phyloP scores from a whole-genome alignment of 1,140 invertebrate genomes.

The Chelonus insularis region DNA sequence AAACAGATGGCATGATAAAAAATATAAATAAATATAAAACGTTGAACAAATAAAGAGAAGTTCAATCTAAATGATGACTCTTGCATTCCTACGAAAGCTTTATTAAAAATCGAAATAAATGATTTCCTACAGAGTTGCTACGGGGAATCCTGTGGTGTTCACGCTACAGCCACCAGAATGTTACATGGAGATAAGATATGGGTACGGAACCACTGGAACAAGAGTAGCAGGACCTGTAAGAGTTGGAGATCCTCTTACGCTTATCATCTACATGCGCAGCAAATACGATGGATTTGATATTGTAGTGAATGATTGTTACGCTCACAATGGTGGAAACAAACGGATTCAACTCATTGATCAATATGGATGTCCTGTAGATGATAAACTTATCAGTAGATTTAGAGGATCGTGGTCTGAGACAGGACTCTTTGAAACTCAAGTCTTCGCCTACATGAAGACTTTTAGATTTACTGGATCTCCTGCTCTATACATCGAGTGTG shows the following conservation, averaged over 20 bases:
- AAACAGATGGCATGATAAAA: no score
- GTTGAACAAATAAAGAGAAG: no score
- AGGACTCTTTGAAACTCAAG: conserved; percentile 89
- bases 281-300: conserved; percentile 95
- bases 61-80: not conserved
- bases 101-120: conserved; percentile 5
- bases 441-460: conserved; percentile 94
- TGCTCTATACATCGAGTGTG: conserved; percentile 91
- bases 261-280: conserved; percentile 93
- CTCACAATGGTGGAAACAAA: conserved; percentile 91
- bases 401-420: conserved; percentile 89
- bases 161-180: conserved; percentile 90
- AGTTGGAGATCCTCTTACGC: conserved; percentile 87
- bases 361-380: conserved; percentile 91
- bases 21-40: no score
- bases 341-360: conserved; percentile 90
- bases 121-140: conserved; percentile 74
- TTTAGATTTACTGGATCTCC: conserved; percentile 92
- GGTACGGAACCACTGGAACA: conserved; percentile 81
- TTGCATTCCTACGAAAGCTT: not conserved
- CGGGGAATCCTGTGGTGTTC: conserved; percentile 92
- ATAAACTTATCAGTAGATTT: conserved; percentile 89
- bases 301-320: conserved; percentile 93
- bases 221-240: conserved; percentile 85
- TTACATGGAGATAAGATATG: conserved; percentile 92